These are phyloP conservation scores for Xyrichtys novacula DNA, from an alignment of 2,797 vertebrate genomes.

Conservation along the genomic window DNA sequence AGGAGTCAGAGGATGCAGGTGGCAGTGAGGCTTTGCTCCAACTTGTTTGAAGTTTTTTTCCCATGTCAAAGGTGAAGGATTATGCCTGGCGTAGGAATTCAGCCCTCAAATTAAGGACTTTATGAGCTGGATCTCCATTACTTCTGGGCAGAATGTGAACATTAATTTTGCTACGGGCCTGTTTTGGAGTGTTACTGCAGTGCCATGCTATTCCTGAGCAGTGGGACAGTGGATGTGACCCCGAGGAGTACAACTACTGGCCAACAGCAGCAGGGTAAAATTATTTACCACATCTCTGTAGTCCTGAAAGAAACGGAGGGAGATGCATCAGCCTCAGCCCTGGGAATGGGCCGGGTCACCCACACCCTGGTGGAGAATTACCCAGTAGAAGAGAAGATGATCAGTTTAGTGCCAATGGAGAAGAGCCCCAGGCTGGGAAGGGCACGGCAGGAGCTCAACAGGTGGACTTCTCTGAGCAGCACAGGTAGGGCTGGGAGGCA, in stretches of 20 bases:
- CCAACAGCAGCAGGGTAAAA: slow-evolving; percentile 67
- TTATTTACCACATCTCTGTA: slow-evolving; percentile 66
- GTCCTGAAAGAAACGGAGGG: slow-evolving; percentile 67
- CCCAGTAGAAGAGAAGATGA: slow-evolving; percentile 53
- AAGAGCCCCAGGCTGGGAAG: slow-evolving; percentile 78
- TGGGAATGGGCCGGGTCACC: slow-evolving; percentile 66
- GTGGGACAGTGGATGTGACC: slow-evolving; percentile 72
- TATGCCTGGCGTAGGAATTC: slow-evolving; percentile 83
- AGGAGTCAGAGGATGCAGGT: slow-evolving; percentile 74
- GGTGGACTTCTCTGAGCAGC: slow-evolving; percentile 74
- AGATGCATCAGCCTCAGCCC: slow-evolving; percentile 59
- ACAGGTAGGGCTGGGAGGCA: slow-evolving; percentile 67
- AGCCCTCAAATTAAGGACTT: slow-evolving; percentile 77
- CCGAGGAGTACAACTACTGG: slow-evolving; percentile 53
- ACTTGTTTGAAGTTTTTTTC: slow-evolving; percentile 79
- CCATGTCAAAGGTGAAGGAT: slow-evolving; percentile 85
- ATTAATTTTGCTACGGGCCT: slow-evolving; percentile 25
- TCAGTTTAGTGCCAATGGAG: slow-evolving; percentile 70
- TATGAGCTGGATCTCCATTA: slow-evolving; percentile 59
- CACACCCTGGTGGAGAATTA: slow-evolving; percentile 69
- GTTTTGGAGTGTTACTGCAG: slow-evolving; percentile 39
- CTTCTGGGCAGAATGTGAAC: slow-evolving; percentile 54
- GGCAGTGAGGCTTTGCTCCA: slow-evolving; percentile 71
- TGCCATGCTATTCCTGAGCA: slow-evolving; percentile 82
- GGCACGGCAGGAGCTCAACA: slow-evolving; percentile 67